phyloP scores from a whole-genome alignment of 2,888 invertebrate genomes.

The Artemia sinica region DNA sequence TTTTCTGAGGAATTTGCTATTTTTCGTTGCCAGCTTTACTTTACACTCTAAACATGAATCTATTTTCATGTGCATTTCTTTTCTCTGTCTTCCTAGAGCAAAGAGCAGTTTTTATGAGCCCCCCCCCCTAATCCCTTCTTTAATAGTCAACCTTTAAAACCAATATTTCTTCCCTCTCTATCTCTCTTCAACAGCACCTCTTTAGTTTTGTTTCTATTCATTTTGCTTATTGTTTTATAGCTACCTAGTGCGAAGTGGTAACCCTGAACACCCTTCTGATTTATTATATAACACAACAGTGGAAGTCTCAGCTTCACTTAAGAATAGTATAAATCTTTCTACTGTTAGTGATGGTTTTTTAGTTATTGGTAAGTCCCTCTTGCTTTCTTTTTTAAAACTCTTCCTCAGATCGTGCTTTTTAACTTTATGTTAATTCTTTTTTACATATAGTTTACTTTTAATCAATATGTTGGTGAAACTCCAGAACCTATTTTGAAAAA shows the following conservation, averaged over 20 bases:
- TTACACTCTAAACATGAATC: no score
- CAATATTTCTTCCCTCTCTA: no score
- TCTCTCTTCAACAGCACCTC: no score
- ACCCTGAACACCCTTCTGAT: constrained; percentile 71
- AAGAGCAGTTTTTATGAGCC: no score
- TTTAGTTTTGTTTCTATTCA: no score
- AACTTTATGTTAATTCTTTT: constrained; percentile 3
- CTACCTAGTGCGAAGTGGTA: constrained; percentile 68
- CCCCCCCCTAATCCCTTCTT: no score
- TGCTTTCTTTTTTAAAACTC: constrained; percentile 4
- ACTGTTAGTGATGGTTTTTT: constrained; percentile 49
- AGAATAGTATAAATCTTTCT: constrained; percentile 31
- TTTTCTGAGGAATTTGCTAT: no score
- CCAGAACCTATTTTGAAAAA: no score
- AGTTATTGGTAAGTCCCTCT: constrained; percentile 41
- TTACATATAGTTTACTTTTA: not conserved
- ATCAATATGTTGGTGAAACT: not conserved
- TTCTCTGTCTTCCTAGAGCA: no score
- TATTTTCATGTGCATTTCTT: no score
- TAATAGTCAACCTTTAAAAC: no score
- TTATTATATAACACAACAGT: constrained; percentile 69
- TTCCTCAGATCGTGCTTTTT: not conserved
- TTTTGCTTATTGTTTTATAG: constrained; percentile 34
- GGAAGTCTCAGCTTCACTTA: constrained; percentile 46
- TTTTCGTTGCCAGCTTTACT: no score